phyloP scores from a whole-genome alignment of 2,113 vertebrate species.

The Pterophyllum scalare region DNA sequence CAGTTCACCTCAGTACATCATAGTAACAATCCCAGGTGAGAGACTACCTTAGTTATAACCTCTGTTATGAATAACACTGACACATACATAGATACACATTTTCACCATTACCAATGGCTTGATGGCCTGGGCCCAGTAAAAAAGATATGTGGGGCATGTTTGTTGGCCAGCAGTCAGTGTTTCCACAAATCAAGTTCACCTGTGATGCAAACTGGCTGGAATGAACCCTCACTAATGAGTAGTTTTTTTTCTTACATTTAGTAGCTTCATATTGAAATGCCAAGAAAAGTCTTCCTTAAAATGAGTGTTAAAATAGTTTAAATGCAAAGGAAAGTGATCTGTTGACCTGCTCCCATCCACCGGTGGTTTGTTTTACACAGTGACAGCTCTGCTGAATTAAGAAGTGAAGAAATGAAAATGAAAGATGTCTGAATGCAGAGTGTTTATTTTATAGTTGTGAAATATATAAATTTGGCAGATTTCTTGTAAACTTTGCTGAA shows the following conservation, averaged over 20 bases:
- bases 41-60: not conserved
- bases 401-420: not conserved
- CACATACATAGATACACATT: not conserved
- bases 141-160: not conserved
- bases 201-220: not conserved
- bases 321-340: not conserved
- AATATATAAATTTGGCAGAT: not conserved
- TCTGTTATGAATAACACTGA: not conserved
- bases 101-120: not conserved
- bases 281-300: not conserved
- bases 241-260: not conserved
- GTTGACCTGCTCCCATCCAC: not conserved
- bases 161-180: not conserved
- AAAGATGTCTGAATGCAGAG: not conserved
- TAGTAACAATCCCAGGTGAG: slow-evolving; percentile 92
- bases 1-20: slow-evolving; percentile 88
- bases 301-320: not conserved
- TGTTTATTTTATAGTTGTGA: not conserved
- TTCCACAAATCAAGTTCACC: not conserved
- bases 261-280: not conserved
- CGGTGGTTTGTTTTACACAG: not conserved
- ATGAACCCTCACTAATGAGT: not conserved
- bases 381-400: not conserved
- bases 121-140: not conserved
- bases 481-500: not conserved